Evolutionary conservation across 2,113 vertebrate species (phyloP).

Genomic region (Siphamia tubifer): DNA sequence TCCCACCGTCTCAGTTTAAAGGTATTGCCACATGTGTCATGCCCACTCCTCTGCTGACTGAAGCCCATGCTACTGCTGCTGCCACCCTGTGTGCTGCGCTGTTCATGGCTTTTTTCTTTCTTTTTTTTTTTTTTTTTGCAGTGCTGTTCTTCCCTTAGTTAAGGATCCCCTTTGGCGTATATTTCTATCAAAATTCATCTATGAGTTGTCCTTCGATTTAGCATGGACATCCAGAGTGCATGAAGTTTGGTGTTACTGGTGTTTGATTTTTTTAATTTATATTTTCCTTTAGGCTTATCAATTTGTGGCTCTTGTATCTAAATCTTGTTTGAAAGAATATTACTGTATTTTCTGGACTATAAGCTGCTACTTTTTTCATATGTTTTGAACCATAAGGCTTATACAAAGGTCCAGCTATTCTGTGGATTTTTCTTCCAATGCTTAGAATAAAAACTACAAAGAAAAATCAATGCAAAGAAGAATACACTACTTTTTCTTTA

Average conservation of each 20-base stretch:
- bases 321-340: neutral
- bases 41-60: slow-evolving; percentile 23
- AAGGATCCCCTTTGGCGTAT: neutral
- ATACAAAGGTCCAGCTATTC: no score
- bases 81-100: slow-evolving; percentile 9
- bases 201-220: neutral
- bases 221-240: slow-evolving; percentile 30
- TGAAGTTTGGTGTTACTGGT: neutral
- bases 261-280: neutral
- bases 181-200: neutral
- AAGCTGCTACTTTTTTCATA: no score
- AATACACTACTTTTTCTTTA: no score
- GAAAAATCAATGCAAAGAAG: no score
- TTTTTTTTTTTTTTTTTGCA: slow-evolving; percentile 17
- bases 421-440: no score
- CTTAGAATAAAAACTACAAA: no score
- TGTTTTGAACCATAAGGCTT: no score
- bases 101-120: no score
- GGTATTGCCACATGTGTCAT: slow-evolving; percentile 73
- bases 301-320: neutral
- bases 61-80: slow-evolving; percentile 10
- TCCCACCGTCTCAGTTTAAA: slow-evolving; percentile 86
- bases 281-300: neutral
- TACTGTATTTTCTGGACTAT: no score
- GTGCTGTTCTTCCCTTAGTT: neutral